Conservation (phyloP, 2,888 invertebrate genomes). For the Lepidochitona cinerea region DNA sequence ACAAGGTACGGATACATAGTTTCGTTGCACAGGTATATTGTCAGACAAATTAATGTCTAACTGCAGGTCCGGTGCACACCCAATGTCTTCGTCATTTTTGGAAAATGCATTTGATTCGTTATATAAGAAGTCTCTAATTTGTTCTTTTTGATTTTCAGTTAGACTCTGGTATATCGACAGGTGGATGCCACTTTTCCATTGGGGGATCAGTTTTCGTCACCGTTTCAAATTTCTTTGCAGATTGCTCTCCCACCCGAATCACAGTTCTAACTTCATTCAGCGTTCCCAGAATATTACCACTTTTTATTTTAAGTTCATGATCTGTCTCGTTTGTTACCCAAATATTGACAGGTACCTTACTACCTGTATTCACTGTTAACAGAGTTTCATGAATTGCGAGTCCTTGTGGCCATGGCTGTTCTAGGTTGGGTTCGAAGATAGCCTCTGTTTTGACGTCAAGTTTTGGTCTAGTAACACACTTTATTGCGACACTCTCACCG, state of each 20-base stretch:
- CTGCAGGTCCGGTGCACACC: constrained; percentile 22
- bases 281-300: neutral
- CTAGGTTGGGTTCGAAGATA: neutral
- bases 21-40: constrained; percentile 22
- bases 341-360: neutral
- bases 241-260: no score
- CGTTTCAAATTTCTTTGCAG: neutral
- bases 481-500: neutral
- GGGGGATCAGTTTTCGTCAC: neutral
- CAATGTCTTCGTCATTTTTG: constrained; percentile 28
- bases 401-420: neutral
- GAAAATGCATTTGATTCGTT: constrained; percentile 31
- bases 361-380: neutral
- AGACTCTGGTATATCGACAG: no score
- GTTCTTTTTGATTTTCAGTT: no score
- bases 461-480: neutral
- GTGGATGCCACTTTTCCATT: constrained; percentile 21
- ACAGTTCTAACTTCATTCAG: neutral
- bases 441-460: neutral
- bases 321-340: neutral
- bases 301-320: neutral
- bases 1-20: constrained; percentile 28
- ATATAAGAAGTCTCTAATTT: no score
- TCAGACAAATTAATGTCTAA: constrained; percentile 32
- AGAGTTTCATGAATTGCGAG: neutral